Percentiles rank a stretch among this genome's conserved stretches.
Evolutionary conservation across 2,888 invertebrate species (phyloP).

Genomic region (Acronicta aceris): DNA sequence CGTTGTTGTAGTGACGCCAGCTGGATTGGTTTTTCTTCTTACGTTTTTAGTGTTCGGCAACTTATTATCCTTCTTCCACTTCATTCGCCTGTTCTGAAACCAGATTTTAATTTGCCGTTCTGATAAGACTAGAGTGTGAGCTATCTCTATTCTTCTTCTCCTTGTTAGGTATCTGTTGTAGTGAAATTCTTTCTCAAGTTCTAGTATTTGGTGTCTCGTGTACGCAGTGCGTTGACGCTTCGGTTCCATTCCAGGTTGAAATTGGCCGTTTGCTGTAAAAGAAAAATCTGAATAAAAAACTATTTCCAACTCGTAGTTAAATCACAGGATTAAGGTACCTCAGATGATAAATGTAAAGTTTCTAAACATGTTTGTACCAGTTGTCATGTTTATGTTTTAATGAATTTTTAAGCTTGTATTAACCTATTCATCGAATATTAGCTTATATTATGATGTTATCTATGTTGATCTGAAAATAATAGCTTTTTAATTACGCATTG

Average conservation of each 20-base stretch:
- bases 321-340: too few species aligned
- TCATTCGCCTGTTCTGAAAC: conserved; percentile 96
- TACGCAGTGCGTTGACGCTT: conserved; percentile 99
- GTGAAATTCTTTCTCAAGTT: conserved; percentile 99
- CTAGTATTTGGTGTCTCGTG: conserved; percentile 99
- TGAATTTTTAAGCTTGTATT: neutral
- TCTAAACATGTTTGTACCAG: neutral
- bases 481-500: neutral
- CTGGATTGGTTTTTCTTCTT: conserved; percentile 93
- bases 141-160: conserved; percentile 98
- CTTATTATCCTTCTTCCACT: conserved; percentile 94
- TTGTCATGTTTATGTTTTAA: neutral
- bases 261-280: conserved; percentile 95
- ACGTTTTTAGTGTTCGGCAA: conserved; percentile 95
- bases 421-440: neutral
- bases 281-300: conserved; percentile 60
- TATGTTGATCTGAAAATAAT: conserved; percentile 6
- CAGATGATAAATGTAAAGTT: too few species aligned
- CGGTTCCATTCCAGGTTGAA: conserved; percentile 97
- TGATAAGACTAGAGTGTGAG: conserved; percentile 98
- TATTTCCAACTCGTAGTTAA: neutral
- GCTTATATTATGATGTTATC: neutral
- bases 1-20: conserved; percentile 91
- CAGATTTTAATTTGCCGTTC: conserved; percentile 96
- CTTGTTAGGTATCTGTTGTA: conserved; percentile 99